Conservation (phyloP, 2,797 vertebrate species). For the Chaetodon trifasciatus region DNA sequence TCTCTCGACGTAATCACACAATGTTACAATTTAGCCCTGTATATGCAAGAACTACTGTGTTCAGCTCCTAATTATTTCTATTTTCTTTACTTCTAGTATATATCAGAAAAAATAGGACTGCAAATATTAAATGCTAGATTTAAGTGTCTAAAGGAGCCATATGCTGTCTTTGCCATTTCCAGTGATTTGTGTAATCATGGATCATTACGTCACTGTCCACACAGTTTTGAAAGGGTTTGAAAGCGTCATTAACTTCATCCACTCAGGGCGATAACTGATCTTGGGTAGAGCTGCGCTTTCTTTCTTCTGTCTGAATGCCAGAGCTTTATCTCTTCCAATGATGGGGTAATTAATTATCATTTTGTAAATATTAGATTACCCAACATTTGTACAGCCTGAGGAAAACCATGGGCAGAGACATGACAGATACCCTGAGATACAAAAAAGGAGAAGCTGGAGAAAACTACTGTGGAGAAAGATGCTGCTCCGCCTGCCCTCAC, state of each 20-base stretch:
- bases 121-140: slow-evolving; percentile 7
- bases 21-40: not conserved
- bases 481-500: not conserved
- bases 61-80: not conserved
- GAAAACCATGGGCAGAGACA: slow-evolving; percentile 15
- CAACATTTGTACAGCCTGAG: slow-evolving; percentile 14
- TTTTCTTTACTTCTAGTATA: not conserved
- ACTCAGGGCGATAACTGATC: slow-evolving; percentile 37
- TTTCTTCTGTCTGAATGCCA: slow-evolving; percentile 29
- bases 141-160: not conserved
- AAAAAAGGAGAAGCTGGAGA: not conserved
- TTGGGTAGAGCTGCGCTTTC: slow-evolving; percentile 10
- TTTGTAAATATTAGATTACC: slow-evolving; percentile 50
- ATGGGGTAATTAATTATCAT: slow-evolving; percentile 44
- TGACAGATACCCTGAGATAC: not conserved
- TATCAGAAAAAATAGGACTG: not conserved
- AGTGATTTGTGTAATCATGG: slow-evolving; percentile 26
- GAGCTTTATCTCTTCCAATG: slow-evolving; percentile 30
- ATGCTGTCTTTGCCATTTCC: not conserved
- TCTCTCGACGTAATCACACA: not conserved
- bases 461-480: not conserved
- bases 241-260: slow-evolving; percentile 48
- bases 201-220: slow-evolving; percentile 31
- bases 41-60: not conserved
- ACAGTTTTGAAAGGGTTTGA: slow-evolving; percentile 30